Percentiles rank a stretch among this genome's conserved stretches.
Evolutionary conservation across 2,113 vertebrate species (phyloP).

Genomic region (Castor canadensis): DNA sequence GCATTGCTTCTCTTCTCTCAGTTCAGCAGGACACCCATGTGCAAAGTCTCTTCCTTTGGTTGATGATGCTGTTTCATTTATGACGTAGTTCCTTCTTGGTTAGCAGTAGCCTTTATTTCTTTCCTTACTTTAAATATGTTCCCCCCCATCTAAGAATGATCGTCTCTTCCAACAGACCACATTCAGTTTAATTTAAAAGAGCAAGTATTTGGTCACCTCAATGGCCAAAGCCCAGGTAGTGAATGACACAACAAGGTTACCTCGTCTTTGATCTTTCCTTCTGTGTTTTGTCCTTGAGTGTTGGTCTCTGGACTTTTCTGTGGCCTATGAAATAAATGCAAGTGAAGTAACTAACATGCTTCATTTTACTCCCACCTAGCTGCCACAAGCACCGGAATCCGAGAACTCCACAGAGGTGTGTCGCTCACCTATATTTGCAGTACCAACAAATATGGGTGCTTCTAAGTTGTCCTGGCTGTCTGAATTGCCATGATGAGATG

Average conservation of each 20-base stretch:
- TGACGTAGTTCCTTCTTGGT: not conserved
- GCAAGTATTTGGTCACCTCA: not conserved
- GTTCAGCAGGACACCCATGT: not conserved
- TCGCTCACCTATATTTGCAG: conserved; percentile 84
- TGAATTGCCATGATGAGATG: conserved; percentile 43
- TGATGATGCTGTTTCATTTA: too few relatives aligned
- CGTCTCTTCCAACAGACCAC: not conserved
- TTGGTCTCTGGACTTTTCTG: conserved; percentile 73
- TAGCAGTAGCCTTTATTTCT: not conserved
- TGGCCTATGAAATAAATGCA: conserved; percentile 37
- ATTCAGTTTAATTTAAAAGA: not conserved
- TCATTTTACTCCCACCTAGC: conserved; percentile 92
- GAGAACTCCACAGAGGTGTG: conserved; percentile 94
- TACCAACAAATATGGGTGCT: conserved; percentile 83
- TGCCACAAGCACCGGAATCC: conserved; percentile 91
- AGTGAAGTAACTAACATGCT: conserved; percentile 79
- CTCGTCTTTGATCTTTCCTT: not conserved
- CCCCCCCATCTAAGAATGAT: not conserved
- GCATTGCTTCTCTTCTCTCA: not conserved
- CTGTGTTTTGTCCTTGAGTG: conserved; percentile 56
- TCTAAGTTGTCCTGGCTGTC: conserved; percentile 72
- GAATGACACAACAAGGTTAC: accelerated
- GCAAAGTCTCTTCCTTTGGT: not conserved
- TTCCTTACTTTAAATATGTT: not conserved
- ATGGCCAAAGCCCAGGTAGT: not conserved